A percentile compares a stretch with the other conserved stretches of the same genome.
Evolutionary conservation across 2,113 vertebrate species (phyloP).

Genomic region (Marmota flaviventris): DNA sequence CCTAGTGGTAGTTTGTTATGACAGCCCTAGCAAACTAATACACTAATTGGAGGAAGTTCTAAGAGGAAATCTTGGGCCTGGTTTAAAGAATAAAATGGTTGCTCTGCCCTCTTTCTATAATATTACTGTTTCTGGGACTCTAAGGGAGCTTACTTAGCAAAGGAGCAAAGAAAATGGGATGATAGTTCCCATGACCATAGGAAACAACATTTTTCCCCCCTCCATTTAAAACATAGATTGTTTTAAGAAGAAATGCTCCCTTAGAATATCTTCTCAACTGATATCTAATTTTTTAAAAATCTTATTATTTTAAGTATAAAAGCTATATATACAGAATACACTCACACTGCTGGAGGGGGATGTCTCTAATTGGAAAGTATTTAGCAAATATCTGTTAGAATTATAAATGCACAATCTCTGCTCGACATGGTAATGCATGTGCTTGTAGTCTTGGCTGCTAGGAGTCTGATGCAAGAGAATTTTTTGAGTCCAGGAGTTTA

Average conservation of each 20-base stretch:
- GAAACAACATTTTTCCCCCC: not conserved
- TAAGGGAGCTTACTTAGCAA: not conserved
- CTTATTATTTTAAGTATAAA: not conserved
- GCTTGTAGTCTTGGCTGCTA: too few relatives aligned
- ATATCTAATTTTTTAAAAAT: not conserved
- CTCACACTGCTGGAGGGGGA: not conserved
- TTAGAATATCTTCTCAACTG: not conserved
- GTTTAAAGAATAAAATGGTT: not conserved
- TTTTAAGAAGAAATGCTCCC: not conserved
- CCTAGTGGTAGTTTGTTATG: not conserved
- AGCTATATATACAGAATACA: not conserved
- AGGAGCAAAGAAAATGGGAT: not conserved
- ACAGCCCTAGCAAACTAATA: not conserved
- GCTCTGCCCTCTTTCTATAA: not conserved
- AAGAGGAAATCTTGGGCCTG: not conserved
- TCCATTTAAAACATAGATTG: not conserved
- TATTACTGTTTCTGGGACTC: conserved; percentile 17
- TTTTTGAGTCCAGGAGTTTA: not conserved
- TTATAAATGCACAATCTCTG: not conserved
- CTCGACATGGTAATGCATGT: not conserved
- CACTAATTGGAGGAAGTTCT: not conserved
- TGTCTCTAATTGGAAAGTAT: not conserved
- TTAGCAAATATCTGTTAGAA: not conserved
- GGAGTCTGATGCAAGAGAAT: too few relatives aligned
- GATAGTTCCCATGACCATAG: not conserved